phyloP scores from a whole-genome alignment of 1,140 invertebrate genomes.

The Drosophila elegans region DNA sequence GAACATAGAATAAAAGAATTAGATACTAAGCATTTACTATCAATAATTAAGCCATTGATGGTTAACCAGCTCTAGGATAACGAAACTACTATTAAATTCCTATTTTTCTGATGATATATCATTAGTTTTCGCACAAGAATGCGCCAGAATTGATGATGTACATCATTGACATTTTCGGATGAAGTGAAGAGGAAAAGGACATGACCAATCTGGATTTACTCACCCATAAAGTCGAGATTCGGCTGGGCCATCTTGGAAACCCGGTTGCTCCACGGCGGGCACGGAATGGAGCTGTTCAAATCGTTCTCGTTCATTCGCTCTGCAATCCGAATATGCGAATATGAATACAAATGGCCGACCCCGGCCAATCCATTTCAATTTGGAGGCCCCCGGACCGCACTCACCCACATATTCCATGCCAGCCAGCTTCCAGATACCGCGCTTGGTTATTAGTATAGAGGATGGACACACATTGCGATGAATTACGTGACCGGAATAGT shows the following conservation, averaged over 20 bases:
- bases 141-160: neutral
- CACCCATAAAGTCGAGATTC: slow-evolving; percentile 95
- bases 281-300: slow-evolving; percentile 89
- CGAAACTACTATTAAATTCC: neutral
- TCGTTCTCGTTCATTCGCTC: slow-evolving; percentile 90
- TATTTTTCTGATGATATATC: neutral
- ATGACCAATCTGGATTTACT: slow-evolving; percentile 57
- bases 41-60: too few species aligned
- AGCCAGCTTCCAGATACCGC: slow-evolving; percentile 97
- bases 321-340: slow-evolving; percentile 83
- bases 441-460: slow-evolving; percentile 96
- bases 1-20: too few species aligned
- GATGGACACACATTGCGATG: slow-evolving; percentile 97
- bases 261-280: slow-evolving; percentile 94
- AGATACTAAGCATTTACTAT: too few species aligned
- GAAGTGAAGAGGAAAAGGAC: neutral
- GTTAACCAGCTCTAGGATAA: too few species aligned
- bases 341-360: slow-evolving; percentile 62
- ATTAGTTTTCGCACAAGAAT: neutral
- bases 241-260: slow-evolving; percentile 96
- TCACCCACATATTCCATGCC: slow-evolving; percentile 97
- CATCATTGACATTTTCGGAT: neutral
- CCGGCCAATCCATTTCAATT: slow-evolving; percentile 68
- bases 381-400: slow-evolving; percentile 56
- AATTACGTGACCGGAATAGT: slow-evolving; percentile 92